Evolutionary conservation across 2,888 invertebrate species (phyloP), one percentile per base, ranked within the genome.

Genomic region (Phrixothrix hirtus): DNA sequence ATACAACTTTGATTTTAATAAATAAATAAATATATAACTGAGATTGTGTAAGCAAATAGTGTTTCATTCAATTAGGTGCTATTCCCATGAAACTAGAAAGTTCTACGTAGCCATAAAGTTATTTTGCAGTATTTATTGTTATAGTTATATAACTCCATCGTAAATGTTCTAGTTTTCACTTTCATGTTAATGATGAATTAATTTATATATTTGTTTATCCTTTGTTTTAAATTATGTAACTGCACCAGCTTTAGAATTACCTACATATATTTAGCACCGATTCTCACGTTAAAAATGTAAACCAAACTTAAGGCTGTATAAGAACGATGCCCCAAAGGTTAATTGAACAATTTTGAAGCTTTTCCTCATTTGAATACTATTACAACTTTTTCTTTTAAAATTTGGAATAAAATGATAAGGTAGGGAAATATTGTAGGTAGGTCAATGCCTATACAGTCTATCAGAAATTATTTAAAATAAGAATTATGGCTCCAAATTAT

Each of bases 351-450:
- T 58, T 56, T 54, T 55, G 46, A 63, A 65, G 64, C 60, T 65
- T 67, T n/a, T 65, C 57, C 57, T 63, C 64, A 67, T 65, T 67
- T 63, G 57, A 60, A 61, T 64, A 60, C 64, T 63, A 57, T 64
- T 63, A 63, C 62, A 63, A 65, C 63, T 64, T 65, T 65, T 65
- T 62, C 63, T 60, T 52, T 64, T 60, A 60, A 60, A 47, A 31
- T 56, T 50, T 41, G 14, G 46, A 37, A 52, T n/a, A 21, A 3
- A 7, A 21, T 21, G 21, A 21, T 21, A 7, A 3, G 4, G 4
- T 21, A 21, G 7, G 3, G 21, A 5, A 21, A 21, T 21, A 21
- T 3, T 5, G 7, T 21, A 21, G 7, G 7, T 3, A 21, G 7
- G 3, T 7, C 3, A 21, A 21, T 21, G n/a, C n/a, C 21, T 21